These are phyloP conservation scores for Lasius platythorax DNA, from an alignment of 2,888 invertebrate genomes.

Conservation along the genomic window DNA sequence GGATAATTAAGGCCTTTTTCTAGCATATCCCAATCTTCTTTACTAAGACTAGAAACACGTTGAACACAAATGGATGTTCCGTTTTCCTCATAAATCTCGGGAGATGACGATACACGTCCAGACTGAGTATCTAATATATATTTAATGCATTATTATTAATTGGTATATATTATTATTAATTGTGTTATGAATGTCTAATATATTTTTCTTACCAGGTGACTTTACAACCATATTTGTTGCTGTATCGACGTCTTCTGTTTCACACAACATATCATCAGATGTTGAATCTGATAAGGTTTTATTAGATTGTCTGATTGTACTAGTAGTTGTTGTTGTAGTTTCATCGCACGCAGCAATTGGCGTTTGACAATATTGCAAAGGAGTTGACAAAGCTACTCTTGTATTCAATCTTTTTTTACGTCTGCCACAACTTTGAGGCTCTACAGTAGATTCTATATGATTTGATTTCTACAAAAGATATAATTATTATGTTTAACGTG, in stretches of 20 bases:
- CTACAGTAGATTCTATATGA: slow-evolving; percentile 89
- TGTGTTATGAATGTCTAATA: not conserved
- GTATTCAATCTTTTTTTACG: slow-evolving; percentile 92
- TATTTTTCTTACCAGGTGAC: not conserved
- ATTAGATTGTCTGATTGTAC: slow-evolving; percentile 45
- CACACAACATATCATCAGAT: not conserved
- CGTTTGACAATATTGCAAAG: slow-evolving; percentile 89
- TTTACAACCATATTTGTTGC: not conserved
- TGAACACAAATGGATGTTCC: slow-evolving; percentile 73
- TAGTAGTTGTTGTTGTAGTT: not conserved
- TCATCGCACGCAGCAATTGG: slow-evolving; percentile 60
- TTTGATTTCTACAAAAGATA: slow-evolving; percentile 87
- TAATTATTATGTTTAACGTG: not conserved
- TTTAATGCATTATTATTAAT: not conserved
- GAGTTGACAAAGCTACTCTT: slow-evolving; percentile 91
- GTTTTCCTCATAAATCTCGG: slow-evolving; percentile 26
- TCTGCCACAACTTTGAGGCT: slow-evolving; percentile 89
- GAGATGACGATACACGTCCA: not conserved
- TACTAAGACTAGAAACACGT: slow-evolving; percentile 73
- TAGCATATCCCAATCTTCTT: slow-evolving; percentile 77
- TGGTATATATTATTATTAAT: not conserved
- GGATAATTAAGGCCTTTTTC: slow-evolving; percentile 32
- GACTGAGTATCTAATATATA: not conserved
- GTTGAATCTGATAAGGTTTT: not conserved
- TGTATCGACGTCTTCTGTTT: not conserved